Conservation (phyloP, 2,113 vertebrate species). For the Tiliqua scincoides region DNA sequence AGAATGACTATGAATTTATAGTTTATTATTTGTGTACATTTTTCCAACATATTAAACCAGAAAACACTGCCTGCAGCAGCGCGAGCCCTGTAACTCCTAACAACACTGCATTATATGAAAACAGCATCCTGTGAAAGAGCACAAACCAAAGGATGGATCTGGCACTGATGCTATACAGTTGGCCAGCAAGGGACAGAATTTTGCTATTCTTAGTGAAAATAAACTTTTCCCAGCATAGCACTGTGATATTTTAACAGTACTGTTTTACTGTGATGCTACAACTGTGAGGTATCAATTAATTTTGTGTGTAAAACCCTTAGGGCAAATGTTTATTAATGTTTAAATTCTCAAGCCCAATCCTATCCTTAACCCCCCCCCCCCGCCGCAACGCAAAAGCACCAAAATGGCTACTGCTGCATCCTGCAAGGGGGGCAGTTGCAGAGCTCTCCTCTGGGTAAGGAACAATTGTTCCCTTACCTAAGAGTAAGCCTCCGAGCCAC, state of each 20-base stretch:
- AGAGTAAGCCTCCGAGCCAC: no score
- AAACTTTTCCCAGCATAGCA: neutral
- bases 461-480: no score
- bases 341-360: no score
- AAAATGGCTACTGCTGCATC: no score
- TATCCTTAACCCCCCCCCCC: no score
- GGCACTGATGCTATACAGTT: neutral
- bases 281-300: neutral
- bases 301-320: neutral
- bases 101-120: neutral
- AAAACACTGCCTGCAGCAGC: neutral
- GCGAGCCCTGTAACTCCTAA: neutral
- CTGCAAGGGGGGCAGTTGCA: no score
- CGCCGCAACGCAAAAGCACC: no score
- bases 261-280: neutral
- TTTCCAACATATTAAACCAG: neutral
- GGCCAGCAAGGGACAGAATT: neutral
- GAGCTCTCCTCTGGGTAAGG: no score
- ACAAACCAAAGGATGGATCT: neutral
- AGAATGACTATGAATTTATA: neutral
- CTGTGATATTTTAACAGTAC: neutral
- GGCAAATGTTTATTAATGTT: neutral
- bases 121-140: neutral
- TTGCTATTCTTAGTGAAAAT: constrained; percentile 1
- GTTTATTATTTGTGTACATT: neutral